phyloP scores from a whole-genome alignment of 2,797 vertebrate genomes.

The Sparus aurata region DNA sequence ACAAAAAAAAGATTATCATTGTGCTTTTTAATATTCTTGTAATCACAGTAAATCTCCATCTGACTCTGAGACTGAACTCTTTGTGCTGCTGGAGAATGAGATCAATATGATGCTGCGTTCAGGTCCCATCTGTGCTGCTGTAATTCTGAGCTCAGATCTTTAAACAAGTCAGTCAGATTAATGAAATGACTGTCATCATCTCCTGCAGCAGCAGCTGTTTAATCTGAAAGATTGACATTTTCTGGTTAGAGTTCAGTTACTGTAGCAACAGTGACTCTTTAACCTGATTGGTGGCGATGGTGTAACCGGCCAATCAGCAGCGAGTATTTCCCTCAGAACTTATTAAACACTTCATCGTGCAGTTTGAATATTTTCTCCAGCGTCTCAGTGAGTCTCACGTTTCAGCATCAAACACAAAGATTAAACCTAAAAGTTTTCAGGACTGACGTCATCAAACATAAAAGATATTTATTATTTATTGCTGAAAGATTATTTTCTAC shows the following conservation, averaged over 20 bases:
- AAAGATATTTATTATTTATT: background rate
- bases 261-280: background rate
- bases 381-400: background rate
- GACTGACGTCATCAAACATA: background rate
- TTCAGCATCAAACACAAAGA: background rate
- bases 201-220: too few species aligned
- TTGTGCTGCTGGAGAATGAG: background rate
- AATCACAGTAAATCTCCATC: slow-evolving; percentile 5
- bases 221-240: too few species aligned
- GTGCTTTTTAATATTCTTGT: background rate
- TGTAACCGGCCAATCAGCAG: slow-evolving; percentile 2
- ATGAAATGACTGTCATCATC: too few species aligned
- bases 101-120: background rate
- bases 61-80: background rate
- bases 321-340: background rate
- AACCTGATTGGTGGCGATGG: background rate
- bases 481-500: background rate
- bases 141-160: too few species aligned
- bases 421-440: background rate
- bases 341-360: background rate
- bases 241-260: too few species aligned
- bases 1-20: background rate
- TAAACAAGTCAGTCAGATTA: too few species aligned
- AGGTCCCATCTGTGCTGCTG: background rate
- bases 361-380: background rate